These are phyloP conservation scores for Gobio gobio DNA, from an alignment of 2,113 vertebrate genomes.

Conservation along the genomic window DNA sequence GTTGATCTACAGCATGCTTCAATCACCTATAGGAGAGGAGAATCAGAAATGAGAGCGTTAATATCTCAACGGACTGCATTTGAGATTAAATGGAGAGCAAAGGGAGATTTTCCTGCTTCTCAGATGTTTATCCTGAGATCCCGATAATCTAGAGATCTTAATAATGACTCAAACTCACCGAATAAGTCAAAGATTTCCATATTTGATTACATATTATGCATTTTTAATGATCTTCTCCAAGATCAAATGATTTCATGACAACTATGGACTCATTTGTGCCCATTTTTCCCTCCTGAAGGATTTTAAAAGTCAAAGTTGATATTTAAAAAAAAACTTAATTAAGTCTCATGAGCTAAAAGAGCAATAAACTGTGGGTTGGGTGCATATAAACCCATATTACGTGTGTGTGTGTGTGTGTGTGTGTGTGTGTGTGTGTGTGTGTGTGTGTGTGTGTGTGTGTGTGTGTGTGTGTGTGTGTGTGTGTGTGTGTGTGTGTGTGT, in stretches of 20 bases:
- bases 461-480: neutral
- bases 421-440: neutral
- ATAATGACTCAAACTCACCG: neutral
- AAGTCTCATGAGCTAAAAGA: neutral
- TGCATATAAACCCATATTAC: neutral
- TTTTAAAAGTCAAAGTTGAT: neutral
- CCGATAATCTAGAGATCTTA: neutral
- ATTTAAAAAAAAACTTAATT: neutral
- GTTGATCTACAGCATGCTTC: neutral
- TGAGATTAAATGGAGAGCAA: neutral
- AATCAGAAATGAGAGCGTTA: neutral
- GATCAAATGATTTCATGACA: neutral
- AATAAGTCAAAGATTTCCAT: conserved; percentile 1
- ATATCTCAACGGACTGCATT: neutral
- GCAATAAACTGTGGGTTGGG: neutral
- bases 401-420: neutral
- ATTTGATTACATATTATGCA: neutral
- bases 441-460: neutral
- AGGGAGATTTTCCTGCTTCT: neutral
- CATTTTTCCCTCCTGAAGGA: neutral
- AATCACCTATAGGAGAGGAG: neutral
- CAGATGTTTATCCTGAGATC: neutral
- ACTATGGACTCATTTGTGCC: neutral
- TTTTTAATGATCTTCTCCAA: neutral
- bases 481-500: neutral